Conservation (phyloP, 2,888 invertebrate genomes). For the Neria commutata region DNA sequence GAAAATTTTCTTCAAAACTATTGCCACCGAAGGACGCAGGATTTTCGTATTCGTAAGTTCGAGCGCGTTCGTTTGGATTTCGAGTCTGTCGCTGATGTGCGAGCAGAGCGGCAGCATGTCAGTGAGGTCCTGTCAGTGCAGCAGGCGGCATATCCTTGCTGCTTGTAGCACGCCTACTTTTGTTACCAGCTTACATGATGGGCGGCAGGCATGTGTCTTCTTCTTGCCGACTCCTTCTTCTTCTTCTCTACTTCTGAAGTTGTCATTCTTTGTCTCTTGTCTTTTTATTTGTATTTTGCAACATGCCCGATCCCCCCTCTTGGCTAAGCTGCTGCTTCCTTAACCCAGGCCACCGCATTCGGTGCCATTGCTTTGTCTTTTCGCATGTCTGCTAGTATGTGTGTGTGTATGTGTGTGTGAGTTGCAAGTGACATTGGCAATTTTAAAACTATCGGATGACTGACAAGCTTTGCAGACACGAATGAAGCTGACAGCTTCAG, state of each 20-base stretch:
- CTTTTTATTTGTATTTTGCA: constrained; percentile 52
- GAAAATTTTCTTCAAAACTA: constrained; percentile 41
- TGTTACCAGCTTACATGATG: neutral
- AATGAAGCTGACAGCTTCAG: constrained; percentile 53
- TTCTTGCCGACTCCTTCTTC: neutral
- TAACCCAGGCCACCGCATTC: too few species aligned
- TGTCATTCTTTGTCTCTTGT: constrained; percentile 54
- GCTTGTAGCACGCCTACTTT: constrained; percentile 17
- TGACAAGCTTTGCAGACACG: constrained; percentile 58
- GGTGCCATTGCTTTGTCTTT: too few species aligned
- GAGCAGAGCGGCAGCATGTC: neutral
- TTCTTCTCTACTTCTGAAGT: constrained; percentile 35
- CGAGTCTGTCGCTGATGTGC: constrained; percentile 54
- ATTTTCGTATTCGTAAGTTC: constrained; percentile 53
- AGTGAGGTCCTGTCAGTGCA: too few species aligned
- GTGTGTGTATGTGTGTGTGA: constrained; percentile 31
- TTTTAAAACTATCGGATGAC: constrained; percentile 58
- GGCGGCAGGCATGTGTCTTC: neutral
- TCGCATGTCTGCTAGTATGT: constrained; percentile 6
- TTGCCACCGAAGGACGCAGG: constrained; percentile 37
- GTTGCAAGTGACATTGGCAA: constrained; percentile 58
- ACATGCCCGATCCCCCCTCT: constrained; percentile 46
- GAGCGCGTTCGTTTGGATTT: constrained; percentile 56
- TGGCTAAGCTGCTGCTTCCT: constrained; percentile 18
- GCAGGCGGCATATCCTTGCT: neutral